Percentiles rank a stretch among this genome's conserved stretches.
Conservation (phyloP, 2,113 vertebrate species). For the Lathamus discolor region DNA sequence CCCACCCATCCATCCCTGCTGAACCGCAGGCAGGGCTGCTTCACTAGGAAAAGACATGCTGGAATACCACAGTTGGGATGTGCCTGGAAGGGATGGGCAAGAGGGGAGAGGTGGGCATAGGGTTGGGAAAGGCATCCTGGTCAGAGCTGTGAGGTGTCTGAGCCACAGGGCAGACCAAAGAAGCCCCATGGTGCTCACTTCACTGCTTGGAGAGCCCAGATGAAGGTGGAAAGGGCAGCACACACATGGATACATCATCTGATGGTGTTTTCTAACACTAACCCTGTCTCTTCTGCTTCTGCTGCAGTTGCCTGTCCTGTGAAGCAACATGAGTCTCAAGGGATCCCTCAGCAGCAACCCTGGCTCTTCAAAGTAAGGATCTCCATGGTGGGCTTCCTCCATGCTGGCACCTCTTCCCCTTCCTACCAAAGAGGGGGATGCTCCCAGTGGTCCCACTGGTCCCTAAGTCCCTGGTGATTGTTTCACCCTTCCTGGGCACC, state of each 20-base stretch:
- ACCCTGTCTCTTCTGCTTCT: constrained; percentile 10
- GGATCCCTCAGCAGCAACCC: constrained; percentile 62
- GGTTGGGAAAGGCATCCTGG: not conserved
- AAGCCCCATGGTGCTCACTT: not conserved
- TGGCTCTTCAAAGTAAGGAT: constrained; percentile 62
- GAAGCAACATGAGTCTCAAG: constrained; percentile 62
- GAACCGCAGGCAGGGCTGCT: not conserved
- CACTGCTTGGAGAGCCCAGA: not conserved
- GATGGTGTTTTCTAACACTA: not conserved
- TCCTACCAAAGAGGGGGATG: not conserved
- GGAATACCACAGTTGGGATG: not conserved
- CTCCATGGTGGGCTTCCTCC: not conserved
- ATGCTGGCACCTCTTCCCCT: not conserved
- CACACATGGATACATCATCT: rapidly evolving
- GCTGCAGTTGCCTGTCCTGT: constrained; percentile 43
- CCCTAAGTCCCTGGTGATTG: not conserved
- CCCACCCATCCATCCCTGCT: not conserved
- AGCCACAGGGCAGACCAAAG: not conserved
- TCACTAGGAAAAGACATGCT: not conserved
- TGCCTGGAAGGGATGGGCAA: not conserved
- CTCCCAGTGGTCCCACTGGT: not conserved
- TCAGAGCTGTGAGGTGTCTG: not conserved
- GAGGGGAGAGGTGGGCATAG: not conserved
- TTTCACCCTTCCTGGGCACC: not conserved
- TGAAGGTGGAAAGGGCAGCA: not conserved